Percentiles rank a stretch among this genome's conserved stretches.
phyloP scores from a whole-genome alignment of 2,113 vertebrate species.

The zebrafish (Danio rerio) region GRCz12tu NC_133176.1:26556001-26556500 shows the following conservation, averaged over 20 bases:
- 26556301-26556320: not conserved
- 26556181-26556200: conserved; percentile 24
- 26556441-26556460: not conserved
- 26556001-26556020: not conserved
- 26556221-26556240: not conserved
- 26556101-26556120: conserved; percentile 20
- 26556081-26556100: not conserved
- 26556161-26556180: conserved; percentile 30
- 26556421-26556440: not conserved
- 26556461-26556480: not conserved
- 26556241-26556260: not conserved
- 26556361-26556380: not conserved
- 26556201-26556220: conserved; percentile 27
- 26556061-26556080: not conserved
- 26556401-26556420: conserved; percentile 11
- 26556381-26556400: not conserved
- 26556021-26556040: not conserved
- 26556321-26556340: not conserved
- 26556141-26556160: conserved; percentile 14
- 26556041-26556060: not conserved
- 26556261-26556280: not conserved
- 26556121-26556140: conserved; percentile 43
- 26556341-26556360: not conserved
- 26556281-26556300: not conserved
- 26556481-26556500: not conserved